A percentile compares a stretch with the other conserved stretches of the same genome.
Conservation (phyloP, 1,140 invertebrate genomes). For the Radopholus similis region DNA sequence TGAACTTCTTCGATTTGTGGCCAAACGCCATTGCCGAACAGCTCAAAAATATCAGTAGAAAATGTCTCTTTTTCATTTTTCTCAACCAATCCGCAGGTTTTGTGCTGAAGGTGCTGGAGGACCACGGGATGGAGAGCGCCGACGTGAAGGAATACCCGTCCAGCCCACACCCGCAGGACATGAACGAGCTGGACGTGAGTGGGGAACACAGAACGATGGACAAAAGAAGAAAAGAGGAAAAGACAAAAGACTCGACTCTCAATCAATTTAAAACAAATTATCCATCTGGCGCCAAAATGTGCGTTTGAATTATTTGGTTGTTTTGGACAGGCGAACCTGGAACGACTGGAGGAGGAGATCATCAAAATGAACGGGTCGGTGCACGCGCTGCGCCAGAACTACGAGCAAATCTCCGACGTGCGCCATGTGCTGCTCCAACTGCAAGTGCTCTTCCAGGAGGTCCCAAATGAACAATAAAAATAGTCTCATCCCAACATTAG, state of each 20-base stretch:
- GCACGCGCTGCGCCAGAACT: slow-evolving; percentile 85
- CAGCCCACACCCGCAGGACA: slow-evolving; percentile 90
- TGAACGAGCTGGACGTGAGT: slow-evolving; percentile 84
- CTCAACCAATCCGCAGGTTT: no score
- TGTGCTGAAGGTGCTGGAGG: slow-evolving; percentile 87
- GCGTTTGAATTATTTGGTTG: neutral
- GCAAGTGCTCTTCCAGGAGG: slow-evolving; percentile 84
- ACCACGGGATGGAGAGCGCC: slow-evolving; percentile 79
- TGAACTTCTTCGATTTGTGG: no score
- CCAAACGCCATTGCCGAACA: no score
- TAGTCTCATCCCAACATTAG: no score
- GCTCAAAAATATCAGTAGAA: no score
- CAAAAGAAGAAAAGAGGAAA: no score
- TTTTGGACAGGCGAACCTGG: slow-evolving; percentile 68
- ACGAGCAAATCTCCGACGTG: slow-evolving; percentile 82
- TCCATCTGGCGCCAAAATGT: no score
- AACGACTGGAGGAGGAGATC: slow-evolving; percentile 85
- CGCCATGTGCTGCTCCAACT: slow-evolving; percentile 86
- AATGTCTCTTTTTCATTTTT: no score
- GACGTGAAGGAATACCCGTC: slow-evolving; percentile 63
- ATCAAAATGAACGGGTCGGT: slow-evolving; percentile 84
- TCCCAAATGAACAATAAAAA: slow-evolving; percentile 65
- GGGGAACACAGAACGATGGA: no score
- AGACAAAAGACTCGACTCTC: no score
- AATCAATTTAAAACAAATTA: no score